Evolutionary conservation across 92 coral and sea anemone species (phyloP).

Genomic region (Porites divaricata): DNA sequence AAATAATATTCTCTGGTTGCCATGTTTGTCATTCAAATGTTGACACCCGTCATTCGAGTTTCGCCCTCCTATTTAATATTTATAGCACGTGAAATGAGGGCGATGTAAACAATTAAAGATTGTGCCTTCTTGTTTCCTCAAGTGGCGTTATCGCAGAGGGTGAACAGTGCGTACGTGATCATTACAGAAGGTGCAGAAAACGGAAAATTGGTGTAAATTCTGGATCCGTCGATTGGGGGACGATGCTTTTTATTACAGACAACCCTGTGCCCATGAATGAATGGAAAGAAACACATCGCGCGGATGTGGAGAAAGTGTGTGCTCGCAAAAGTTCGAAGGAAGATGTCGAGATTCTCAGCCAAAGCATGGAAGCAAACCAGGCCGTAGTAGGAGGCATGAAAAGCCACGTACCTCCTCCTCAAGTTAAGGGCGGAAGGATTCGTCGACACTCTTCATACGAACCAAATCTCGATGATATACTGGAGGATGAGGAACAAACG

Average conservation of each 20-base stretch:
- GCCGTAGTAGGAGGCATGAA: constrained; percentile 8
- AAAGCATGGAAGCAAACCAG: constrained; percentile 60
- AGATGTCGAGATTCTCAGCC: constrained; percentile 68
- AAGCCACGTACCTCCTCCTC: constrained; percentile 17
- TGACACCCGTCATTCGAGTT: constrained; percentile 18
- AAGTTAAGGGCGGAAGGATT: constrained; percentile 50
- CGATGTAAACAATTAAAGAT: constrained; percentile 79
- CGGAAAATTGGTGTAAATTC: not conserved
- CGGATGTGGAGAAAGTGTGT: constrained; percentile 63
- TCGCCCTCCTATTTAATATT: constrained; percentile 65
- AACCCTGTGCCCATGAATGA: constrained; percentile 78
- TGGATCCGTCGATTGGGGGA: not conserved
- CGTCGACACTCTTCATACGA: constrained; percentile 87
- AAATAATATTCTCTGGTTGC: not conserved
- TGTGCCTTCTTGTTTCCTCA: constrained; percentile 14
- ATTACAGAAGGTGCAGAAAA: not conserved
- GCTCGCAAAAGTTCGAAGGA: constrained; percentile 62
- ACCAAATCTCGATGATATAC: constrained; percentile 86
- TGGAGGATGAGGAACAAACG: constrained; percentile 76
- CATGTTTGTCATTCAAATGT: constrained; percentile 15
- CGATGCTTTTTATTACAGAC: constrained; percentile 67
- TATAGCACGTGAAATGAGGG: constrained; percentile 75
- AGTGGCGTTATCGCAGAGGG: not conserved
- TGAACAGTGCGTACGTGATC: constrained; percentile 8
- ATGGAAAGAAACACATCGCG: constrained; percentile 55